A percentile compares a stretch with the other conserved stretches of the same genome.
phyloP scores from a whole-genome alignment of 2,888 invertebrate species.

The Oscheius myriophilus region DNA sequence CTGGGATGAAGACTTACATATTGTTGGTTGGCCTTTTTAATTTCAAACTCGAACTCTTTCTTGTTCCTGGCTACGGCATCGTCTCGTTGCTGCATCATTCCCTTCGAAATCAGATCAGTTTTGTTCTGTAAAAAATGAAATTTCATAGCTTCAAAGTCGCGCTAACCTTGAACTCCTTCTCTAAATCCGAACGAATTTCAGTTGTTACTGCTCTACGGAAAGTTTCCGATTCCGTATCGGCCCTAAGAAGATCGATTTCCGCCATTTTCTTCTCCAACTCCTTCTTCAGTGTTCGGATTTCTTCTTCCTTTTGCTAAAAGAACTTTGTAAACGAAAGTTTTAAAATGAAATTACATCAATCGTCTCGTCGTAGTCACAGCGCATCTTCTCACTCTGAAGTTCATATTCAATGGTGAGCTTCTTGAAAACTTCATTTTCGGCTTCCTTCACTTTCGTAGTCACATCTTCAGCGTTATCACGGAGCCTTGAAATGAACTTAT shows the following conservation, averaged over 20 bases:
- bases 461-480: conserved; percentile 11
- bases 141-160: background rate
- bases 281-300: conserved; percentile 39
- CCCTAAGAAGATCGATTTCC: conserved; percentile 37
- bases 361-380: conserved; percentile 29
- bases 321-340: background rate
- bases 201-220: conserved; percentile 36
- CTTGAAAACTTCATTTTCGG: conserved; percentile 45
- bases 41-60: conserved; percentile 58
- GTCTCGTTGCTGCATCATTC: conserved; percentile 60
- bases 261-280: conserved; percentile 44
- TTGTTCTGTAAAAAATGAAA: conserved; percentile 37
- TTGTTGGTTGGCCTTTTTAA: conserved; percentile 38
- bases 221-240: conserved; percentile 43
- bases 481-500: conserved; percentile 23
- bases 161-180: conserved; percentile 53
- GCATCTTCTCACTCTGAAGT: conserved; percentile 44
- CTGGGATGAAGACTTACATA: conserved; percentile 29
- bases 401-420: conserved; percentile 52
- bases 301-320: conserved; percentile 43
- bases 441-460: conserved; percentile 31
- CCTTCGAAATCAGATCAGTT: conserved; percentile 58
- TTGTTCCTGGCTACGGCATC: conserved; percentile 52
- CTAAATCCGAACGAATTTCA: conserved; percentile 45
- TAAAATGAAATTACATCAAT: conserved; percentile 30